These are phyloP conservation scores for Zoanthus solanderi DNA, from an alignment of 92 coral and sea anemone genomes.

Conservation along the genomic window DNA sequence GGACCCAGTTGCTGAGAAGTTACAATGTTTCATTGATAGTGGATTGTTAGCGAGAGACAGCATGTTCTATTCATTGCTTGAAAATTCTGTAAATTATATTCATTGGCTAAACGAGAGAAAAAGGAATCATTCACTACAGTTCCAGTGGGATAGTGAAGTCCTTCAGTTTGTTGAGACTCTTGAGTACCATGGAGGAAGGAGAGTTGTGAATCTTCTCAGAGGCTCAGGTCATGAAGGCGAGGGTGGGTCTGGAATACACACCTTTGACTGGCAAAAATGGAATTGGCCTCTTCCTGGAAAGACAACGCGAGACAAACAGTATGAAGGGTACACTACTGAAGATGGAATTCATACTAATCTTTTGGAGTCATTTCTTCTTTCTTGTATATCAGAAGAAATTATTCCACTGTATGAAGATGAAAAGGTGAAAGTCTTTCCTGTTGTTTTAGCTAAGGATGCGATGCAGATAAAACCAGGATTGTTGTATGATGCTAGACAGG, in stretches of 20 bases:
- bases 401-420: conserved; percentile 40
- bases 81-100: conserved; percentile 51
- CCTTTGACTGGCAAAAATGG: conserved; percentile 52
- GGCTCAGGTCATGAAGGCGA: conserved; percentile 42
- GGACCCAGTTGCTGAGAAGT: conserved; percentile 57
- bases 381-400: conserved; percentile 20
- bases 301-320: conserved; percentile 54
- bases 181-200: conserved; percentile 42
- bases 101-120: conserved; percentile 21
- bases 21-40: conserved; percentile 41
- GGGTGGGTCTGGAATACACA: conserved; percentile 35
- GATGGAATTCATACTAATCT: conserved; percentile 34
- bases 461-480: conserved; percentile 59
- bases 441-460: conserved; percentile 40
- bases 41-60: conserved; percentile 46
- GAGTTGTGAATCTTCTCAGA: conserved; percentile 7
- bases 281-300: conserved; percentile 67
- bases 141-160: conserved; percentile 45
- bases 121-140: conserved; percentile 14
- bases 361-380: conserved; percentile 37
- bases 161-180: conserved; percentile 42
- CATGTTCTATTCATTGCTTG: conserved; percentile 50
- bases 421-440: conserved; percentile 46
- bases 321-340: conserved; percentile 34
- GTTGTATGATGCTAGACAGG: conserved; percentile 46